A percentile compares a stretch with the other conserved stretches of the same genome.
phyloP scores from a whole-genome alignment of 2,888 invertebrate genomes.

The Athalia rosae region DNA sequence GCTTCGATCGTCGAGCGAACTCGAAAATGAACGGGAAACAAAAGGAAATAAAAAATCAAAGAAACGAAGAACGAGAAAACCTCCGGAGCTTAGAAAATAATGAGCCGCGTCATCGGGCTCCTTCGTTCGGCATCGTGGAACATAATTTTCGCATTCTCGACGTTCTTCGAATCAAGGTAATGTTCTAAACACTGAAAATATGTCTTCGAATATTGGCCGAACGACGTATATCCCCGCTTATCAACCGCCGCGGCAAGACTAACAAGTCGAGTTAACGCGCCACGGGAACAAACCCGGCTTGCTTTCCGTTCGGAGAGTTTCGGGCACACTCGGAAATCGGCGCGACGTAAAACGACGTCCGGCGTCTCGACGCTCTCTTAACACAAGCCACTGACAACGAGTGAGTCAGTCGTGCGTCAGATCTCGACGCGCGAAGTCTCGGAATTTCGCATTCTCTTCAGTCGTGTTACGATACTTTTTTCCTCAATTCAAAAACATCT shows the following conservation, averaged over 20 bases:
- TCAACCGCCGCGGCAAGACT: slow-evolving; percentile 70
- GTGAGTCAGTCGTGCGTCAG: slow-evolving; percentile 40
- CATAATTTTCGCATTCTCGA: too few relatives aligned
- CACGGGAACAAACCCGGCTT: slow-evolving; percentile 54
- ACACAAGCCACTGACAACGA: background rate
- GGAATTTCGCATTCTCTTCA: background rate
- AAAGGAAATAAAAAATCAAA: too few relatives aligned
- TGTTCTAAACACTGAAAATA: too few relatives aligned
- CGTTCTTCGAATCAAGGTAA: too few relatives aligned
- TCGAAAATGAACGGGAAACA: too few relatives aligned
- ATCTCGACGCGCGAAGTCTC: background rate
- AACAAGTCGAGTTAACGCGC: slow-evolving; percentile 63
- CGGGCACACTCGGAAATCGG: slow-evolving; percentile 57
- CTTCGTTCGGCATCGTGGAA: too few relatives aligned
- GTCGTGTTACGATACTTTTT: background rate
- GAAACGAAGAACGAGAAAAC: too few relatives aligned
- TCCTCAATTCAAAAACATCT: background rate
- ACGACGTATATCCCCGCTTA: slow-evolving; percentile 58
- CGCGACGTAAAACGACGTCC: slow-evolving; percentile 52
- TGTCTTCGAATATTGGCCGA: slow-evolving; percentile 3
- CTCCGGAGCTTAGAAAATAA: too few relatives aligned
- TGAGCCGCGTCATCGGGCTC: too few relatives aligned
- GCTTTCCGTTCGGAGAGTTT: background rate
- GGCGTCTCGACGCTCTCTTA: slow-evolving; percentile 29
- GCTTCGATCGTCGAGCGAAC: too few relatives aligned